These are phyloP conservation scores for Bellardia pandia DNA, from an alignment of 2,888 invertebrate genomes.

Conservation along the genomic window DNA sequence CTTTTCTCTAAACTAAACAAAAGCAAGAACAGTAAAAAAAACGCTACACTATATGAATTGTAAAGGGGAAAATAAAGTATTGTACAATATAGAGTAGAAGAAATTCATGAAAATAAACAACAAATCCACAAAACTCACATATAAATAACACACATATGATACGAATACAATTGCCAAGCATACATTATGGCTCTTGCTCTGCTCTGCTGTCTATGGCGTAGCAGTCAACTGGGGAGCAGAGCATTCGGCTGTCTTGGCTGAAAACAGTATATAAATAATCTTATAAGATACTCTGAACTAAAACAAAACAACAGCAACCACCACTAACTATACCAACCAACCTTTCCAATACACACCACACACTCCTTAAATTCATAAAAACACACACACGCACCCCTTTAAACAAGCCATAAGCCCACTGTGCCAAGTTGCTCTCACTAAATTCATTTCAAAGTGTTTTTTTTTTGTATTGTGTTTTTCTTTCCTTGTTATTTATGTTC, in stretches of 20 bases:
- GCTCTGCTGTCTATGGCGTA: constrained; percentile 36
- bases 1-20: constrained; percentile 59
- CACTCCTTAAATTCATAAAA: constrained; percentile 30
- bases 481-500: constrained; percentile 72
- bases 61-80: constrained; percentile 53
- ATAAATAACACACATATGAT: constrained; percentile 68
- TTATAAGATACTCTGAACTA: constrained; percentile 80
- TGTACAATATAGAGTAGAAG: constrained; percentile 44
- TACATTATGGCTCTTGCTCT: constrained; percentile 49
- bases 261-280: constrained; percentile 81
- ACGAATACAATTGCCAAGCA: constrained; percentile 38
- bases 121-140: constrained; percentile 64
- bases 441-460: constrained; percentile 38
- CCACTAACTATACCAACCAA: constrained; percentile 43
- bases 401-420: constrained; percentile 50
- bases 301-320: constrained; percentile 42
- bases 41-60: constrained; percentile 7
- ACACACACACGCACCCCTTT: neutral
- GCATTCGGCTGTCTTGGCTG: constrained; percentile 42
- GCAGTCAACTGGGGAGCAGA: constrained; percentile 14
- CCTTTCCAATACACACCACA: constrained; percentile 44
- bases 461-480: constrained; percentile 22
- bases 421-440: constrained; percentile 63
- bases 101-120: constrained; percentile 55
- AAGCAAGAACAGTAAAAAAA: constrained; percentile 43